Conservation (phyloP, 2,797 vertebrate species). For the Gambelia wislizenii region DNA sequence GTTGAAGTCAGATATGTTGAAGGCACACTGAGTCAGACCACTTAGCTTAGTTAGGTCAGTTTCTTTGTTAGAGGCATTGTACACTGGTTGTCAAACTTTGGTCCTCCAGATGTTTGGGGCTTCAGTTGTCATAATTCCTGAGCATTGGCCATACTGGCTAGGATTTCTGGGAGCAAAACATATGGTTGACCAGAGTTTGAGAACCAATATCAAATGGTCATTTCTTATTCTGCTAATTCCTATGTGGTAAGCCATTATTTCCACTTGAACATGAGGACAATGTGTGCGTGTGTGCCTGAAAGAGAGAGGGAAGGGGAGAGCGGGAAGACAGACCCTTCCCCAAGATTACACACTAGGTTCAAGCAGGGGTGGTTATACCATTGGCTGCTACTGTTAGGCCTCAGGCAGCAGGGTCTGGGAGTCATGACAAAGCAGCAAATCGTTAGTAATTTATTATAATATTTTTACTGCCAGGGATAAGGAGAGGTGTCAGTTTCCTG, state of each 20-base stretch:
- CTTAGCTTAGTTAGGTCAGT: not conserved
- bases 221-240: no score
- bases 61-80: no score
- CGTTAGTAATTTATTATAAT: not conserved
- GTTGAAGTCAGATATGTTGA: no score
- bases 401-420: not conserved
- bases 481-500: not conserved
- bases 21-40: not conserved
- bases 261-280: no score
- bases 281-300: no score
- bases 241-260: no score
- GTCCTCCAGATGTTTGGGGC: no score
- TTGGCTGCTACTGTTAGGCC: not conserved
- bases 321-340: not conserved
- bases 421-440: no score
- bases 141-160: not conserved
- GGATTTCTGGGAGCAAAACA: not conserved
- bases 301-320: no score
- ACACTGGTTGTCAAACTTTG: no score
- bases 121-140: no score
- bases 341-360: not conserved
- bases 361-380: not conserved
- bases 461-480: not conserved
- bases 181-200: not conserved
- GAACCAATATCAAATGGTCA: no score